These are phyloP conservation scores for Temnothorax ravouxi DNA, from an alignment of 2,888 invertebrate species.

Conservation along the genomic window DNA sequence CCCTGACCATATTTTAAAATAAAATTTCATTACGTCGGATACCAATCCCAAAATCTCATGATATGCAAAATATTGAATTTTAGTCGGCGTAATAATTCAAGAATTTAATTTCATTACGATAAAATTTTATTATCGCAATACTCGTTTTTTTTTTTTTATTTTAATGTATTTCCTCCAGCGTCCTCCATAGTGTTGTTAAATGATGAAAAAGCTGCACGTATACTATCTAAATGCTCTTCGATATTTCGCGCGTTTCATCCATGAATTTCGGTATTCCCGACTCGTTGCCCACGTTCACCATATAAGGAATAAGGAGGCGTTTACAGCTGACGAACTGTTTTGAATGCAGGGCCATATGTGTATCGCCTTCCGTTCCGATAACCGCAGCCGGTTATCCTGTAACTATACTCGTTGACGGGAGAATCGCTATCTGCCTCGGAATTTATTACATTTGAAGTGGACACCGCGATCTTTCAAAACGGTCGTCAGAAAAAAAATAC, in stretches of 20 bases:
- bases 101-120: not conserved
- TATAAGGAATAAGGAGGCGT: not conserved
- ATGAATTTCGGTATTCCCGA: not conserved
- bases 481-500: not conserved
- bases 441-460: slow-evolving; percentile 1
- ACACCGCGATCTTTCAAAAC: not conserved
- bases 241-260: not conserved
- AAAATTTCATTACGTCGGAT: slow-evolving; percentile 4
- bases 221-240: not conserved
- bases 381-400: slow-evolving; percentile 22
- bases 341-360: slow-evolving; percentile 19
- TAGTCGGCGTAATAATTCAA: not conserved
- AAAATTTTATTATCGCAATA: not conserved
- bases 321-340: slow-evolving; percentile 34
- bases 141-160: not conserved
- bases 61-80: slow-evolving; percentile 5
- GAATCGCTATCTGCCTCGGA: not conserved
- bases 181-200: not conserved
- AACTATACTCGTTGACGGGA: slow-evolving; percentile 15
- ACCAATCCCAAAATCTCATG: not conserved
- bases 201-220: not conserved
- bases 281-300: not conserved
- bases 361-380: slow-evolving; percentile 48
- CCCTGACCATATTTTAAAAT: too few species aligned
- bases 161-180: not conserved